phyloP scores from a whole-genome alignment of 2,113 vertebrate genomes.

The Gallinago media region DNA sequence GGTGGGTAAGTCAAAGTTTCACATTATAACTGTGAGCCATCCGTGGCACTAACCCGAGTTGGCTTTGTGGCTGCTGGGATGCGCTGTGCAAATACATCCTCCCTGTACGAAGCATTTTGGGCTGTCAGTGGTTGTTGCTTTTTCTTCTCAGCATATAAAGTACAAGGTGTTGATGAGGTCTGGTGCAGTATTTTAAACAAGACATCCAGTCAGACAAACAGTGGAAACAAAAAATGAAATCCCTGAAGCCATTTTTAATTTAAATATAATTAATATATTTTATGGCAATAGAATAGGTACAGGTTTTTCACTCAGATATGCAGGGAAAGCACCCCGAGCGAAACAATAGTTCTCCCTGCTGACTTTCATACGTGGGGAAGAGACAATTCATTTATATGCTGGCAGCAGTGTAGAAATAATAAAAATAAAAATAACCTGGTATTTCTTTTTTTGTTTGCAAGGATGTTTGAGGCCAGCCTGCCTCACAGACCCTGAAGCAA shows the following conservation, averaged over 20 bases:
- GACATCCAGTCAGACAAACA: conserved; percentile 38
- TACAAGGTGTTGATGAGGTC: not conserved
- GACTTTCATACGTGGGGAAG: not conserved
- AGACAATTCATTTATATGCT: conserved; percentile 41
- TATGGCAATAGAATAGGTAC: conserved; percentile 15
- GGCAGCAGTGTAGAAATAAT: conserved; percentile 23
- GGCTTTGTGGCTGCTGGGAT: not conserved
- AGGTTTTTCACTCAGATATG: conserved; percentile 40
- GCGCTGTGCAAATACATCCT: not conserved
- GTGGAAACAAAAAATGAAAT: conserved; percentile 39
- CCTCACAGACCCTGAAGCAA: not conserved
- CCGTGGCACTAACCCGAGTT: not conserved
- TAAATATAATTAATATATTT: conserved; percentile 64
- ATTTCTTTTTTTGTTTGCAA: not conserved
- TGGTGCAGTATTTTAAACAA: conserved; percentile 44
- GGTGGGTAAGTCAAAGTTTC: conserved; percentile 79
- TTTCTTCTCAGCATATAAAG: not conserved
- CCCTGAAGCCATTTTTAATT: conserved; percentile 60
- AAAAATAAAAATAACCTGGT: not conserved
- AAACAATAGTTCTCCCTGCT: conserved; percentile 29
- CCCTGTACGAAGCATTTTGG: not conserved
- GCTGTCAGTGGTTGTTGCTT: not conserved
- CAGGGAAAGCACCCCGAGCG: conserved; percentile 7
- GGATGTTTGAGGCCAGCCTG: not conserved
- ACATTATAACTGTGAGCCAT: not conserved